Percentiles rank a stretch among this genome's conserved stretches.
phyloP scores from a whole-genome alignment of 2,888 invertebrate genomes.

The Drosophila acutilabella region DNA sequence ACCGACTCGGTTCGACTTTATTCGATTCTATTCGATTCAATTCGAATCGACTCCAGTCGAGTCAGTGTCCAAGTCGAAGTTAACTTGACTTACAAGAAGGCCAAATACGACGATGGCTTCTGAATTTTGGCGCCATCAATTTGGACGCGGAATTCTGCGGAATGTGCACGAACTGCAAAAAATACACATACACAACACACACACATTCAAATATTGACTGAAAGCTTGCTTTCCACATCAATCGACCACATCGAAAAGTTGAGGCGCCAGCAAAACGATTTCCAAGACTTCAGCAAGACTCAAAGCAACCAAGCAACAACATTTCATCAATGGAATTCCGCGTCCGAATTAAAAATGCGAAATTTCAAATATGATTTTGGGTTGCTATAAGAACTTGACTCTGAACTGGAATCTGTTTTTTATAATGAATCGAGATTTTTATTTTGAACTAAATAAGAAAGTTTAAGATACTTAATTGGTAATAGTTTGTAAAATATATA shows the following conservation, averaged over 20 bases:
- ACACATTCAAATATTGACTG: conserved; percentile 30
- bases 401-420: conserved; percentile 7
- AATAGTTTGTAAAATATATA: no score
- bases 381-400: background rate
- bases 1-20: conserved; percentile 20
- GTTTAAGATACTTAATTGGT: no score
- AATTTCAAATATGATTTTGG: conserved; percentile 75
- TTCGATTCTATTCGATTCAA: conserved; percentile 5
- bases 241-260: conserved; percentile 48
- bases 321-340: conserved; percentile 79
- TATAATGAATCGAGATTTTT: background rate
- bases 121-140: conserved; percentile 81
- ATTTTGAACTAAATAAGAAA: background rate
- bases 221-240: conserved; percentile 62
- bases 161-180: conserved; percentile 61
- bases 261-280: conserved; percentile 76
- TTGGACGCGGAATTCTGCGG: conserved; percentile 74
- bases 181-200: conserved; percentile 17
- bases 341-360: conserved; percentile 67
- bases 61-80: conserved; percentile 5
- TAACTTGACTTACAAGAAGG: conserved; percentile 39
- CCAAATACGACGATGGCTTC: conserved; percentile 47
- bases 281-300: conserved; percentile 42
- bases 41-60: conserved; percentile 7
- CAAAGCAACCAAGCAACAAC: conserved; percentile 14